These are phyloP conservation scores for Sternotherus odoratus DNA, from an alignment of 2,797 vertebrate species.

Conservation along the genomic window DNA sequence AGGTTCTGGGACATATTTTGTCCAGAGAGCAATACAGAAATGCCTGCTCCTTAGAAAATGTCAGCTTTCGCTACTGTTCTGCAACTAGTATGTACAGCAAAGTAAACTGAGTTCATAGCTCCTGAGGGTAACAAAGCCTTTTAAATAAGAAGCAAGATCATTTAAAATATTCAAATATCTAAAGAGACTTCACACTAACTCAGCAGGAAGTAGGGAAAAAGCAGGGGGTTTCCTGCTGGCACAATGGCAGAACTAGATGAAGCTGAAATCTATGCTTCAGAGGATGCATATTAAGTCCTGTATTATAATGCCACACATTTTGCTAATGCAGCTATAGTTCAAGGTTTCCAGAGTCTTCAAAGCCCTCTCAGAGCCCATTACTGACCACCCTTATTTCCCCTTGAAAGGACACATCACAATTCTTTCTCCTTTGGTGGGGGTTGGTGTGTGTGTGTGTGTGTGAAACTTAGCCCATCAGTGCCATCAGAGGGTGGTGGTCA, in stretches of 20 bases:
- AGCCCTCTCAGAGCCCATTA: too few species aligned
- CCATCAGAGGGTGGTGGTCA: not conserved
- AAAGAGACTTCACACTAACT: not conserved
- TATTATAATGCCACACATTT: not conserved
- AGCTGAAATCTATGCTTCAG: not conserved
- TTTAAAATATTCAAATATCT: not conserved
- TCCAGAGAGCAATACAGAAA: not conserved
- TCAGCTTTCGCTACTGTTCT: rapidly evolving
- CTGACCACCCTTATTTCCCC: rapidly evolving
- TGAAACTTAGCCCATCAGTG: not conserved
- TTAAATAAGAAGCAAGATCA: not conserved
- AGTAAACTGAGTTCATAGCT: not conserved
- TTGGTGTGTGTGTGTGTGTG: not conserved
- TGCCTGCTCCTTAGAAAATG: not conserved
- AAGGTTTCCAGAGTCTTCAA: too few species aligned
- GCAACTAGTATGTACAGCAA: rapidly evolving
- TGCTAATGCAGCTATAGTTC: rapidly evolving
- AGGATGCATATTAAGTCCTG: not conserved
- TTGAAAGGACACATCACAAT: rapidly evolving
- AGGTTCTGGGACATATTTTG: not conserved
- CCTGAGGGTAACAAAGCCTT: not conserved
- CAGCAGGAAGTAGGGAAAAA: rapidly evolving
- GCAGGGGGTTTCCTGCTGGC: rapidly evolving
- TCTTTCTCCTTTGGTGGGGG: not conserved
- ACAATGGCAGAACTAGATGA: not conserved